Conservation (phyloP, 2,888 invertebrate genomes). For the Agonopterix heracliana region DNA sequence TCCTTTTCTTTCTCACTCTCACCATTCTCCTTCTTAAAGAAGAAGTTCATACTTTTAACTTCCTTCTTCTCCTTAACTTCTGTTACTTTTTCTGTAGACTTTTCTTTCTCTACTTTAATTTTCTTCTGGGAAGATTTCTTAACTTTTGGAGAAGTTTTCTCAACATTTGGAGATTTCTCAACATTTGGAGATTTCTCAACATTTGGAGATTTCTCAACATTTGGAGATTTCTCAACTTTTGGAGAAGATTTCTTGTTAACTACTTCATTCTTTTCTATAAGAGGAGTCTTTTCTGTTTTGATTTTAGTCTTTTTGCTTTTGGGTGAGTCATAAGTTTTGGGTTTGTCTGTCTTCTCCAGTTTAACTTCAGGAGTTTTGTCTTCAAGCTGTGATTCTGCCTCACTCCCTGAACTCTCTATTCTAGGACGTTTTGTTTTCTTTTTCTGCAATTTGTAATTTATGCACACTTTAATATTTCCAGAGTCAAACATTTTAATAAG, state of each 20-base stretch:
- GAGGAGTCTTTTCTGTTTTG: conserved; percentile 16
- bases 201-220: conserved; percentile 2
- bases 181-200: background rate
- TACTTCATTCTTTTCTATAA: conserved; percentile 13
- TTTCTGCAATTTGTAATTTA: conserved; percentile 28
- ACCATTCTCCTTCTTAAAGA: conserved; percentile 8
- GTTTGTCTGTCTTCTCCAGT: conserved; percentile 28
- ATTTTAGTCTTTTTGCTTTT: conserved; percentile 36
- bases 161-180: background rate
- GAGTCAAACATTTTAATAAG: too few species aligned
- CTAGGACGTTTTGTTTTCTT: conserved; percentile 53
- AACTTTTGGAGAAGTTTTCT: background rate
- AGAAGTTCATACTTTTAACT: background rate
- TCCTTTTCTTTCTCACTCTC: conserved; percentile 12
- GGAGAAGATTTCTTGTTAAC: conserved; percentile 8
- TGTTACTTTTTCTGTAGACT: background rate
- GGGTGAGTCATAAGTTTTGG: conserved; percentile 48
- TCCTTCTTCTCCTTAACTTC: background rate
- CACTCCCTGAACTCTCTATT: conserved; percentile 60
- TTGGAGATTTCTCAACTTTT: conserved; percentile 8
- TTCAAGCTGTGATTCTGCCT: conserved; percentile 28
- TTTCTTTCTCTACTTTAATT: background rate
- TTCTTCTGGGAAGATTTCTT: background rate
- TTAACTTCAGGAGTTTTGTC: conserved; percentile 26
- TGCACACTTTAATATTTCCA: too few species aligned